Evolutionary conservation across 2,888 invertebrate genomes (phyloP).

Genomic region (Aethes cnicana): DNA sequence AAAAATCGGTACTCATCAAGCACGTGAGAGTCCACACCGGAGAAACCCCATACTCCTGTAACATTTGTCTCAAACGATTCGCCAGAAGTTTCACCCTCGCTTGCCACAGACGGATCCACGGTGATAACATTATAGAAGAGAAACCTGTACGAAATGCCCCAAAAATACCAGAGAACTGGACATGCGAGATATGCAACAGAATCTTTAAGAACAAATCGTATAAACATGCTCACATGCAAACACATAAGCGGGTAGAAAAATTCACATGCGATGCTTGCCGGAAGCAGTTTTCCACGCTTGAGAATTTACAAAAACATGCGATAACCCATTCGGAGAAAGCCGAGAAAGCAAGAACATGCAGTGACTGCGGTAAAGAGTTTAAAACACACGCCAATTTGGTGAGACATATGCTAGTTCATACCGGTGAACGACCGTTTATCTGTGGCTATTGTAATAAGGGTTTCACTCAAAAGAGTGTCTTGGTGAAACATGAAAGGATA

Average conservation of each 20-base stretch:
- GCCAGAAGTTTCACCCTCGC: not conserved
- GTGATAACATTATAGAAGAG: not conserved
- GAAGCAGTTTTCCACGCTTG: not conserved
- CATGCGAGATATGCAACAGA: not conserved
- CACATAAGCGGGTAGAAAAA: not conserved
- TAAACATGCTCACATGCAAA: conserved; percentile 1
- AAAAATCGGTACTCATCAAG: conserved; percentile 15
- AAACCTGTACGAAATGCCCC: not conserved
- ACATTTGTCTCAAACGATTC: not conserved
- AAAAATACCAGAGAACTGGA: not conserved
- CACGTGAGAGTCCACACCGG: not conserved
- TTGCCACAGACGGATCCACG: not conserved
- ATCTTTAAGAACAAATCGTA: conserved; percentile 6
- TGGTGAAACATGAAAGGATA: conserved; percentile 12
- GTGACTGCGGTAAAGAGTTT: not conserved
- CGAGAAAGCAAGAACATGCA: not conserved
- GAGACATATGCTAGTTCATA: conserved; percentile 5
- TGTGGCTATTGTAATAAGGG: not conserved
- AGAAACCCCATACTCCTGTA: not conserved
- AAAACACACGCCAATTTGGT: not conserved
- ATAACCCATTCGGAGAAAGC: not conserved
- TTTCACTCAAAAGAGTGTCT: not conserved
- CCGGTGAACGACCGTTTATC: not conserved
- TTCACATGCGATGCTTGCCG: not conserved
- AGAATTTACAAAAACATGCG: not conserved